Percentiles rank a stretch among this genome's conserved stretches.
phyloP scores from a whole-genome alignment of 1,140 invertebrate species.

The Solenopsis invicta region DNA sequence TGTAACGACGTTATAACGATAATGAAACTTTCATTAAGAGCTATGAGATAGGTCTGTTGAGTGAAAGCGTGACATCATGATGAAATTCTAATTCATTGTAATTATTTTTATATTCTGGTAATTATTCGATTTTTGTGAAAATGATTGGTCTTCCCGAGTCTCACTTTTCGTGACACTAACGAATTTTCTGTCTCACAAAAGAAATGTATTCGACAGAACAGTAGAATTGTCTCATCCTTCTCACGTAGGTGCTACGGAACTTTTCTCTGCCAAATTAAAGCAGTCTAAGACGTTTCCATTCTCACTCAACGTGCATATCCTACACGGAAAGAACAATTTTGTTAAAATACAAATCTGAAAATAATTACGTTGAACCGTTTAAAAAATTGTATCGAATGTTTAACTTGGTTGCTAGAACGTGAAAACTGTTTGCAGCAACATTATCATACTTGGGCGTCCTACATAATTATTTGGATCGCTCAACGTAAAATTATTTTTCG shows the following conservation, averaged over 20 bases:
- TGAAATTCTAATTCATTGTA: neutral
- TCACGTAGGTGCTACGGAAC: neutral
- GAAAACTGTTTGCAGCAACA: too few relatives aligned
- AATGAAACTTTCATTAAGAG: too few relatives aligned
- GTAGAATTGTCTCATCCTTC: neutral
- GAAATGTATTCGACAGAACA: neutral
- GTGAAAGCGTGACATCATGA: neutral
- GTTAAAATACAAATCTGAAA: too few relatives aligned
- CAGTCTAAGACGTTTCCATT: constrained; percentile 15
- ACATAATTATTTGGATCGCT: too few relatives aligned
- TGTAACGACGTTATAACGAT: too few relatives aligned
- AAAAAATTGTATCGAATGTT: too few relatives aligned
- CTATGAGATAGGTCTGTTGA: neutral
- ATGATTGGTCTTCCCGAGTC: neutral
- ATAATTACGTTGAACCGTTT: too few relatives aligned
- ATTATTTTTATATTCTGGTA: neutral
- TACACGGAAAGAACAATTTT: too few relatives aligned
- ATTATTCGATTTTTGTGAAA: neutral
- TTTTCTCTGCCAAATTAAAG: constrained; percentile 27
- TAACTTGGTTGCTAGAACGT: too few relatives aligned
- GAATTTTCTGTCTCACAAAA: neutral
- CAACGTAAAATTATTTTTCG: too few relatives aligned
- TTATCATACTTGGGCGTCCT: too few relatives aligned
- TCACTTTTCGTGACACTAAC: neutral
- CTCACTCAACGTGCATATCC: neutral